Evolutionary conservation across 2,113 vertebrate genomes (phyloP).

Genomic region (Pavo muticus): DNA sequence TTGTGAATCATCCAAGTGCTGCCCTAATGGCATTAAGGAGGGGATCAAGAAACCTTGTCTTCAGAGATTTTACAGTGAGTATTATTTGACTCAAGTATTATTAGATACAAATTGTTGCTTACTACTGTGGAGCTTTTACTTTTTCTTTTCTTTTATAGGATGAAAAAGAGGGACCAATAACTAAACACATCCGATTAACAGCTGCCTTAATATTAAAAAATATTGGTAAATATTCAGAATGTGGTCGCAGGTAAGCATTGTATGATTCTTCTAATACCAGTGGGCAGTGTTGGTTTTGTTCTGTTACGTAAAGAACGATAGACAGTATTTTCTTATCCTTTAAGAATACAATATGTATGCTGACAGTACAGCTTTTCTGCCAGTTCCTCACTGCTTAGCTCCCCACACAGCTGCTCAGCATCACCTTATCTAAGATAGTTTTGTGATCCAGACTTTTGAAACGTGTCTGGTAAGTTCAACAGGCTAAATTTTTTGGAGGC

Average conservation of each 20-base stretch:
- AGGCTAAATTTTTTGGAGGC: not conserved
- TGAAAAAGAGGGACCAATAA: conserved; percentile 99
- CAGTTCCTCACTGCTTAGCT: not conserved
- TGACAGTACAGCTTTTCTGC: rapidly evolving
- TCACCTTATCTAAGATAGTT: not conserved
- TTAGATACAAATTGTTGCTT: not conserved
- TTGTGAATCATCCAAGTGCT: conserved; percentile 97
- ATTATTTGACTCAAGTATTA: not conserved
- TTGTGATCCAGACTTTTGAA: not conserved
- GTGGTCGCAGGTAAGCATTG: conserved; percentile 94
- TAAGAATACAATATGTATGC: not conserved
- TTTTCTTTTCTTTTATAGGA: conserved; percentile 82
- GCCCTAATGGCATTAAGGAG: conserved; percentile 97
- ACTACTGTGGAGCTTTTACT: not conserved
- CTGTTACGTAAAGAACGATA: not conserved
- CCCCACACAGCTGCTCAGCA: not conserved
- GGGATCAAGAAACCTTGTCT: conserved; percentile 97
- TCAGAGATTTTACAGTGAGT: conserved; percentile 99
- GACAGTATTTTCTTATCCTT: not conserved
- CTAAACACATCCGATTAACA: conserved; percentile 99
- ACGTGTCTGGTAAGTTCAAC: not conserved
- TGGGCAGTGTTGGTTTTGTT: not conserved
- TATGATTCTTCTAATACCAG: not conserved
- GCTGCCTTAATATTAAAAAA: conserved; percentile 99
- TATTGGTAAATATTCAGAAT: conserved; percentile 99